Percentiles rank a stretch among this genome's conserved stretches.
Evolutionary conservation across 1,140 invertebrate genomes (phyloP).

Genomic region (Acromyrmex echinatior): DNA sequence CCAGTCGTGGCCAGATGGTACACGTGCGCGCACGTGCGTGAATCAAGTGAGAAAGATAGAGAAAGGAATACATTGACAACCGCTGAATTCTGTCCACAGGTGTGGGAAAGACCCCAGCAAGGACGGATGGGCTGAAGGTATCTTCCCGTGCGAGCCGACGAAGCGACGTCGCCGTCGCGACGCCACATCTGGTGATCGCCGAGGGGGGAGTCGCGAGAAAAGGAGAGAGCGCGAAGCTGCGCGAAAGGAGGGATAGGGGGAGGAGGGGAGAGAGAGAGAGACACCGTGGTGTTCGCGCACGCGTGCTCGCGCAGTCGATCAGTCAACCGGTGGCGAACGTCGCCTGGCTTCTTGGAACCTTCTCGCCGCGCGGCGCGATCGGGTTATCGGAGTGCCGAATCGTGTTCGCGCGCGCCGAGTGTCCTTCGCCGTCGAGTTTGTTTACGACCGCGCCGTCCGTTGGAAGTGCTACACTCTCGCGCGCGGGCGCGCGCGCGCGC

Average conservation of each 20-base stretch:
- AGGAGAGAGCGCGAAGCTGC: background rate
- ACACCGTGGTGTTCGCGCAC: slow-evolving; percentile 4
- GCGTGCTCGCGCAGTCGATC: slow-evolving; percentile 42
- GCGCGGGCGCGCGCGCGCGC: background rate
- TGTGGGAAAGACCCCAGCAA: background rate
- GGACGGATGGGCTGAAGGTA: background rate
- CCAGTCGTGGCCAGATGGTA: slow-evolving; percentile 25
- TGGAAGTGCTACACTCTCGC: background rate
- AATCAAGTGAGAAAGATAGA: background rate
- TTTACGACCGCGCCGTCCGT: slow-evolving; percentile 8
- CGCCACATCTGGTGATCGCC: slow-evolving; percentile 41
- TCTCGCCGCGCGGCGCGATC: background rate
- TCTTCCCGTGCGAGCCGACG: background rate
- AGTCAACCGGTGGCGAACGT: slow-evolving; percentile 56
- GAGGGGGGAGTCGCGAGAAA: background rate
- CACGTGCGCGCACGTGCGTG: slow-evolving; percentile 17
- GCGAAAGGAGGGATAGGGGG: no score
- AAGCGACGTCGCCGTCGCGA: slow-evolving; percentile 45
- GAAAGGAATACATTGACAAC: background rate
- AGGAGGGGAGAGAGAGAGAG: background rate
- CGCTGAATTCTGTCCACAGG: slow-evolving; percentile 65
- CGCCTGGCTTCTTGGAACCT: background rate
- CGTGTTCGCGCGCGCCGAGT: background rate
- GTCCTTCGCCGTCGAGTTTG: slow-evolving; percentile 21
- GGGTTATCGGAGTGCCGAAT: slow-evolving; percentile 1